Evolutionary conservation across 2,797 vertebrate genomes (phyloP).

Genomic region (Paratrypauchen microcephalus): DNA sequence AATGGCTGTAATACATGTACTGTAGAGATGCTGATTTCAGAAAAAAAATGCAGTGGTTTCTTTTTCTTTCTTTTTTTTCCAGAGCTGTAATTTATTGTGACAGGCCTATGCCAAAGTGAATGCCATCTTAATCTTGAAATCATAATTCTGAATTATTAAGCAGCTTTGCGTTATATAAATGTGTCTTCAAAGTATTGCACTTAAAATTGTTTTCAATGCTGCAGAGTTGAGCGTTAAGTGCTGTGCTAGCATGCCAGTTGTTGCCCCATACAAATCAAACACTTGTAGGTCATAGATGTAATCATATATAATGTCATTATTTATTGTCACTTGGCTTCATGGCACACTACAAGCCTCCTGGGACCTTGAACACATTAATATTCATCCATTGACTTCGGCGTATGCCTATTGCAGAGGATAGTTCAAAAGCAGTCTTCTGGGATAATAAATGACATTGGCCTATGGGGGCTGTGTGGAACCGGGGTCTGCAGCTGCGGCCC

Average conservation of each 20-base stretch:
- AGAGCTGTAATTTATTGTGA: too few relatives aligned
- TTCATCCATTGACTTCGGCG: constrained; percentile 19
- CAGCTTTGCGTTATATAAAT: neutral
- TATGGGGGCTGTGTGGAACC: neutral
- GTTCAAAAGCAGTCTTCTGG: constrained; percentile 20
- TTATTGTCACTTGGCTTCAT: neutral
- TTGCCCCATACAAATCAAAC: neutral
- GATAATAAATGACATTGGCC: constrained; percentile 19
- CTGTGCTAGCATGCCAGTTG: neutral
- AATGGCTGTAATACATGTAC: too few relatives aligned
- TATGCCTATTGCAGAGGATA: neutral
- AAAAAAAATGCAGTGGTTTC: too few relatives aligned
- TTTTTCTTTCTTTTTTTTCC: too few relatives aligned
- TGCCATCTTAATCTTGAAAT: neutral
- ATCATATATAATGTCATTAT: constrained; percentile 1
- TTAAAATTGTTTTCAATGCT: neutral
- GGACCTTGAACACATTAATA: constrained; percentile 22
- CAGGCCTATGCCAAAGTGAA: neutral
- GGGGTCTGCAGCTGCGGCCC: constrained; percentile 18
- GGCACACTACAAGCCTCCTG: constrained; percentile 1
- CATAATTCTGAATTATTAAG: neutral
- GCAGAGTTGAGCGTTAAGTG: neutral
- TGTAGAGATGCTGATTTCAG: too few relatives aligned
- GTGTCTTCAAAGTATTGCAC: neutral
- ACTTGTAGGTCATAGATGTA: neutral